Evolutionary conservation across 2,888 invertebrate genomes (phyloP).

Genomic region (Thera obeliscata): DNA sequence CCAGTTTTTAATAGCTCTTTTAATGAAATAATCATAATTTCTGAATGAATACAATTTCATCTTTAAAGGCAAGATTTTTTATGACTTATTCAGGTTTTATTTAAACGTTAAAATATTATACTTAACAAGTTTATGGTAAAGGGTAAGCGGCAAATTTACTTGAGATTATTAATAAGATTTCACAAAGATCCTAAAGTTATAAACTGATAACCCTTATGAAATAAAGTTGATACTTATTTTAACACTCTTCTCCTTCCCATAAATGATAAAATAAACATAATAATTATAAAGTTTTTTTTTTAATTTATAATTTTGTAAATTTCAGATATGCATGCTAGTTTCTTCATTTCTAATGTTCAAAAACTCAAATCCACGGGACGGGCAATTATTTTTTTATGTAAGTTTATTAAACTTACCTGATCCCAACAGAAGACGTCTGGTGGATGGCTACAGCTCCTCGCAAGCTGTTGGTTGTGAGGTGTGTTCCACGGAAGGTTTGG

Average conservation of each 20-base stretch:
- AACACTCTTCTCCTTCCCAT: too few species aligned
- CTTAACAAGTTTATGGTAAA: background rate
- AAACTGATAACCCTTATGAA: too few species aligned
- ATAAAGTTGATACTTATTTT: too few species aligned
- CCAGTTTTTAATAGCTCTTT: constrained; percentile 22
- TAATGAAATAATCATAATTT: constrained; percentile 23
- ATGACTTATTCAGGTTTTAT: constrained; percentile 10
- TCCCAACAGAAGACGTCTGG: constrained; percentile 93
- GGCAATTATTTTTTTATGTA: too few species aligned
- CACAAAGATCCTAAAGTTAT: background rate
- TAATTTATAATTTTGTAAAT: too few species aligned
- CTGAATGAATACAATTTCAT: constrained; percentile 19
- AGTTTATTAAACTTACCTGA: constrained; percentile 60
- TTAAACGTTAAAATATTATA: background rate
- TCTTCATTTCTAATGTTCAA: too few species aligned
- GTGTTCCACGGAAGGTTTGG: constrained; percentile 88
- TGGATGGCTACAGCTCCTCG: constrained; percentile 92
- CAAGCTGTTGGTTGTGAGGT: constrained; percentile 84
- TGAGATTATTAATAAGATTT: background rate
- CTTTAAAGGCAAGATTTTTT: constrained; percentile 21
- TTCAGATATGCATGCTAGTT: too few species aligned
- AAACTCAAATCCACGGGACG: too few species aligned
- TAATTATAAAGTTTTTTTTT: too few species aligned
- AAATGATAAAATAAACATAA: too few species aligned
- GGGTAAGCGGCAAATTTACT: background rate